phyloP scores from a whole-genome alignment of 2,113 vertebrate genomes.

The Corapipo altera region DNA sequence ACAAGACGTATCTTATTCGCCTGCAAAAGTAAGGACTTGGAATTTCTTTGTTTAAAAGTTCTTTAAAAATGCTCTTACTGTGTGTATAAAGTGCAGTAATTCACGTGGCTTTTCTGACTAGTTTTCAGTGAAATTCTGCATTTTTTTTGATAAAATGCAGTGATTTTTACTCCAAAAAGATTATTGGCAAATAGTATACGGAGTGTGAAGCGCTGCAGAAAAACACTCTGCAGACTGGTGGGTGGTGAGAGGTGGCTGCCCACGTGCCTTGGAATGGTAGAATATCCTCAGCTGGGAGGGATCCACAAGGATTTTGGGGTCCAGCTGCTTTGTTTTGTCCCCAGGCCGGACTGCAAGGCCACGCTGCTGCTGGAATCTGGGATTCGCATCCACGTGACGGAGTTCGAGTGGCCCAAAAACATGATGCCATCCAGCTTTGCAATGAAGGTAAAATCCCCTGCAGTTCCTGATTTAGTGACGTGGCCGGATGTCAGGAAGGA shows the following conservation, averaged over 20 bases:
- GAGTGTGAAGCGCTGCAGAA: background rate
- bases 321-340: background rate
- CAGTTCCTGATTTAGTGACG: accelerated
- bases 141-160: background rate
- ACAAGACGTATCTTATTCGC: conserved; percentile 95
- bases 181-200: too few species aligned
- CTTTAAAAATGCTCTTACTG: background rate
- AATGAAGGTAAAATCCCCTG: conserved; percentile 87
- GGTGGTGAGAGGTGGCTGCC: background rate
- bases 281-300: background rate
- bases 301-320: background rate
- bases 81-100: background rate
- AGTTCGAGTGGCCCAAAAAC: conserved; percentile 99
- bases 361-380: conserved; percentile 93
- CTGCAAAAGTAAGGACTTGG: conserved; percentile 89
- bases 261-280: background rate
- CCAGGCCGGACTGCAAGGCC: conserved; percentile 91
- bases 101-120: background rate
- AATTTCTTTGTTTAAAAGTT: background rate
- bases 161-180: accelerated
- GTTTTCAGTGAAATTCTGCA: background rate
- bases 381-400: conserved; percentile 91
- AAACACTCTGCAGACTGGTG: accelerated
- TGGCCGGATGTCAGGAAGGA: background rate
- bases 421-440: conserved; percentile 97